These are phyloP conservation scores for Hemicordylus capensis DNA, from an alignment of 2,113 vertebrate species.

Conservation along the genomic window DNA sequence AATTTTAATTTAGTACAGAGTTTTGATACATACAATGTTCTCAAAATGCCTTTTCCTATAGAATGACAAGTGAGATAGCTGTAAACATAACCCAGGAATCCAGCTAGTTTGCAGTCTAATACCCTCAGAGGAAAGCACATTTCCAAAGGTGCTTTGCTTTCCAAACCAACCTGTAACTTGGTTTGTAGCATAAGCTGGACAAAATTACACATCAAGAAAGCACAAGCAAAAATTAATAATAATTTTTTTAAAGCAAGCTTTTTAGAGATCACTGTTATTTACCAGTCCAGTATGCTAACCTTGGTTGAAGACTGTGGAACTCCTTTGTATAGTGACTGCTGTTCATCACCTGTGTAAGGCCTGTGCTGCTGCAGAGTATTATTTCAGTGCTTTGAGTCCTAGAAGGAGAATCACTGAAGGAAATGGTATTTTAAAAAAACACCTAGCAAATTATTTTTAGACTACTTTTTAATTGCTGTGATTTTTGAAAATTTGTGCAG, in stretches of 20 bases:
- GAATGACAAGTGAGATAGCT: not conserved
- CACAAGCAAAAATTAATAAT: not conserved
- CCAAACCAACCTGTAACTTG: not conserved
- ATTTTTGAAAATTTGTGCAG: slow-evolving; percentile 2
- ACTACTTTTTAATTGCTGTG: slow-evolving; percentile 36
- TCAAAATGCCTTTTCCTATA: not conserved
- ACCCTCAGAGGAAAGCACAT: not conserved
- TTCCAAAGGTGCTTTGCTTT: not conserved
- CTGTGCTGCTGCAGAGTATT: slow-evolving; percentile 43
- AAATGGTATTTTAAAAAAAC: not conserved
- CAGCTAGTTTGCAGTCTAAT: not conserved
- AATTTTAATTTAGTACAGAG: slow-evolving; percentile 25
- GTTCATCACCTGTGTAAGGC: slow-evolving; percentile 21
- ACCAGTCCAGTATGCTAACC: not conserved
- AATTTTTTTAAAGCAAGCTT: too few species aligned
- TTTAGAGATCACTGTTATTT: not conserved
- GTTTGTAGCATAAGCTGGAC: not conserved
- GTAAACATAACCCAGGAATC: not conserved
- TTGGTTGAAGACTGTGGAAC: slow-evolving; percentile 6
- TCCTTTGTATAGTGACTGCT: not conserved
- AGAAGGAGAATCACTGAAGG: slow-evolving; percentile 34
- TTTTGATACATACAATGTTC: slow-evolving; percentile 27
- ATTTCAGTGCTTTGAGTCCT: not conserved
- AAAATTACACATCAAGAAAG: not conserved
- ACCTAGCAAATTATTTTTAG: not conserved